Evolutionary conservation across 2,888 invertebrate species (phyloP).

Genomic region (Microdon myrmicae): DNA sequence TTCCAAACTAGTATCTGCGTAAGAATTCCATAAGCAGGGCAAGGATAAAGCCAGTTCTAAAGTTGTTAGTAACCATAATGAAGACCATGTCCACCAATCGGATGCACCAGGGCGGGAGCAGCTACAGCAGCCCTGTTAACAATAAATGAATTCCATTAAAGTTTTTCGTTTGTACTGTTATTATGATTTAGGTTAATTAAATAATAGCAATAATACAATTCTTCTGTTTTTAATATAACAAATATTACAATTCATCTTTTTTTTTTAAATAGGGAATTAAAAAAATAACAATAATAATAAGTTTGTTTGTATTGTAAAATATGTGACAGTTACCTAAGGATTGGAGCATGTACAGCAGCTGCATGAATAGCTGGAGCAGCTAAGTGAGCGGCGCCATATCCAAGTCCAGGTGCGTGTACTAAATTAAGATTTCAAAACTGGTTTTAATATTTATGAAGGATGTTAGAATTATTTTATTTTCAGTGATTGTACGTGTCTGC

Average conservation of each 20-base stretch:
- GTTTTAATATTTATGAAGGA: no score
- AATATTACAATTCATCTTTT: not conserved
- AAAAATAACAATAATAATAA: not conserved
- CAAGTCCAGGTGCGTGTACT: slow-evolving; percentile 53
- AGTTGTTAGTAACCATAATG: slow-evolving; percentile 64
- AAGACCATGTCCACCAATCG: slow-evolving; percentile 65
- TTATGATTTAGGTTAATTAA: no score
- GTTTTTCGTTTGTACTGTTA: no score
- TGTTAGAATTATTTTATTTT: no score
- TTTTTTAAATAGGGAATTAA: not conserved
- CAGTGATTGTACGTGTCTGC: no score
- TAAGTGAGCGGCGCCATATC: slow-evolving; percentile 58
- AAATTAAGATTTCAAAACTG: no score
- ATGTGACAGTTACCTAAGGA: slow-evolving; percentile 60
- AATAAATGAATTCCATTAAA: no score
- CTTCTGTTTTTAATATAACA: no score
- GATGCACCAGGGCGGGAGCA: slow-evolving; percentile 65
- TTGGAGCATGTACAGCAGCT: slow-evolving; percentile 27
- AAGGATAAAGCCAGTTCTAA: slow-evolving; percentile 31
- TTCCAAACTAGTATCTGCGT: slow-evolving; percentile 23
- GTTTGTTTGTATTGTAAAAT: not conserved
- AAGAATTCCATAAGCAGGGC: slow-evolving; percentile 19
- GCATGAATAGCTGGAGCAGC: slow-evolving; percentile 58
- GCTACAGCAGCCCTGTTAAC: slow-evolving; percentile 60
- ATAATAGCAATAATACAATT: no score